Conservation (phyloP, 2,113 vertebrate species). For the Forbesichthys papilliferus region DNA sequence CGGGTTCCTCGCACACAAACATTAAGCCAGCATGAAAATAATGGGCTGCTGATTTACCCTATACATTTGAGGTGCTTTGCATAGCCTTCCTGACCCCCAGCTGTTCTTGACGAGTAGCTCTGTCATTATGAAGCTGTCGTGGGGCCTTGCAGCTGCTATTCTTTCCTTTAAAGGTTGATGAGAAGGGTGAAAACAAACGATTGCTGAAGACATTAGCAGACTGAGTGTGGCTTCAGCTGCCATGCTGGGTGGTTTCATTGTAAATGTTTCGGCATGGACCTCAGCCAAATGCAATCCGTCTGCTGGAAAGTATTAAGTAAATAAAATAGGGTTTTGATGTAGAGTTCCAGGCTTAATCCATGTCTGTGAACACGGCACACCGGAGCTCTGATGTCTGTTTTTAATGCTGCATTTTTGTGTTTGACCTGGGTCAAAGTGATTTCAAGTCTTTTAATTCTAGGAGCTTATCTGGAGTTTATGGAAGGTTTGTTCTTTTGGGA, state of each 20-base stretch:
- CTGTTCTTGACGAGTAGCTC: background rate
- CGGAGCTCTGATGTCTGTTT: conserved; percentile 25
- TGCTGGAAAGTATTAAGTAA: conserved; percentile 9
- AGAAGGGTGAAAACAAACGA: background rate
- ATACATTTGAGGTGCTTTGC: too few relatives aligned
- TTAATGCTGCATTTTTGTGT: conserved; percentile 45
- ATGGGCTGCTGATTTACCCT: too few relatives aligned
- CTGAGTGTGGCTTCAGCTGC: conserved; percentile 9
- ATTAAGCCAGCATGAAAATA: too few relatives aligned
- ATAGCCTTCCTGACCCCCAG: background rate
- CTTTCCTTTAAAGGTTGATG: conserved; percentile 16
- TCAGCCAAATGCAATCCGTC: conserved; percentile 47
- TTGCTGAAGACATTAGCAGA: conserved; percentile 7
- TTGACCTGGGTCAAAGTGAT: conserved; percentile 48
- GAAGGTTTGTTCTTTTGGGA: conserved; percentile 36
- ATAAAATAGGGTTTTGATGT: conserved; percentile 44
- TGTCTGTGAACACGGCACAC: conserved; percentile 23
- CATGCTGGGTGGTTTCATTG: conserved; percentile 28
- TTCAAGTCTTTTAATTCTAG: conserved; percentile 38
- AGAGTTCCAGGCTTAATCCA: conserved; percentile 39
- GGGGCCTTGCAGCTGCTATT: background rate
- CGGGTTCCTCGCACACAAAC: too few relatives aligned
- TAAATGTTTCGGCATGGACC: conserved; percentile 28
- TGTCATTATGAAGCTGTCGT: background rate
- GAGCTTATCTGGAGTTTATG: conserved; percentile 45